phyloP scores from a whole-genome alignment of 2,888 invertebrate genomes.

The Bombyx huttoni region DNA sequence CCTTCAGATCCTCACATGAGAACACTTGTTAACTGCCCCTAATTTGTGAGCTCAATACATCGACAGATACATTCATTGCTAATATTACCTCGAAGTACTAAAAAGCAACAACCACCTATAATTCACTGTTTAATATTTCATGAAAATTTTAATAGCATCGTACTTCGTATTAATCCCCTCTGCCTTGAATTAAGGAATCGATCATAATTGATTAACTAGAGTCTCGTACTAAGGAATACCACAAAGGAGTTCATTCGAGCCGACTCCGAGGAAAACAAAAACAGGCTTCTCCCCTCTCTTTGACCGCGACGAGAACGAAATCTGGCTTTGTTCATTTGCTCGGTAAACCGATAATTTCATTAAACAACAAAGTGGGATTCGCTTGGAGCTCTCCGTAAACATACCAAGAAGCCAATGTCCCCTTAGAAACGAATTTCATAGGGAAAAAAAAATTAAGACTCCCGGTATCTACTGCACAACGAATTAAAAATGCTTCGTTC shows the following conservation, averaged over 20 bases:
- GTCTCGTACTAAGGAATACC: conserved; percentile 38
- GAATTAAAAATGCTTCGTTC: conserved; percentile 40
- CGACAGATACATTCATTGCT: too few species aligned
- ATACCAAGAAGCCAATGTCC: conserved; percentile 70
- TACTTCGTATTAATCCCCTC: conserved; percentile 34
- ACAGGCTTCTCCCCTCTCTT: conserved; percentile 49
- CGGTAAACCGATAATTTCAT: conserved; percentile 73
- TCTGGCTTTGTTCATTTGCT: conserved; percentile 72
- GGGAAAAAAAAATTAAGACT: conserved; percentile 54
- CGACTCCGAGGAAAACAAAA: conserved; percentile 56
- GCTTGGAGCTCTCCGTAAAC: conserved; percentile 56
- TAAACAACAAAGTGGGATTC: conserved; percentile 71
- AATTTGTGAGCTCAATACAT: too few species aligned
- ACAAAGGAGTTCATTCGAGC: conserved; percentile 57
- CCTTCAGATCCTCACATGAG: background rate
- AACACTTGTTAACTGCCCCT: background rate
- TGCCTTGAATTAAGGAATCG: conserved; percentile 64
- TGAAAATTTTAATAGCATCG: conserved; percentile 12
- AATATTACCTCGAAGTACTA: background rate
- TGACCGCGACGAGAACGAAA: conserved; percentile 60
- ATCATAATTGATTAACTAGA: conserved; percentile 70
- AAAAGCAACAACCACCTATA: background rate
- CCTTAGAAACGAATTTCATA: conserved; percentile 67
- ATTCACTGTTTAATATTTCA: conserved; percentile 8
- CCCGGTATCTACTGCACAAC: conserved; percentile 32